Evolutionary conservation across 2,888 invertebrate species (phyloP).

Genomic region (Teleogryllus oceanicus): DNA sequence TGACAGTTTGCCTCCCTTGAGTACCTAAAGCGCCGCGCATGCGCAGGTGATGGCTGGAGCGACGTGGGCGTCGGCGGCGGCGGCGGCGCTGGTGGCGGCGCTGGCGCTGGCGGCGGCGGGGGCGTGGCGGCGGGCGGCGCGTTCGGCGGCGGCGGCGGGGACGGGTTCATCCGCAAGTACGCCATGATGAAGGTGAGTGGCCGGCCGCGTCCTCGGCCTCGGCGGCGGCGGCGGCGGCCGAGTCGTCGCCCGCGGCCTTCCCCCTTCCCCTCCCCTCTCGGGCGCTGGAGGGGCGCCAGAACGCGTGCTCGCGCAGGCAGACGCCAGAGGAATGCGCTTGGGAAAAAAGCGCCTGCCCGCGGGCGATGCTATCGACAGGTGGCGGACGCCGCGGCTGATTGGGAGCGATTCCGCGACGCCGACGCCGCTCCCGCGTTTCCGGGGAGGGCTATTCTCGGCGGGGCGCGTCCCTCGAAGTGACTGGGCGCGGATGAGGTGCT

Average conservation of each 20-base stretch:
- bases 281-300: background rate
- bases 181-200: slow-evolving; percentile 65
- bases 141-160: slow-evolving; percentile 52
- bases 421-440: too few relatives aligned
- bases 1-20: background rate
- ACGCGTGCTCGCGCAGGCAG: too few relatives aligned
- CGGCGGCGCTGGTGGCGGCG: background rate
- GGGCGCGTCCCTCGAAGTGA: too few relatives aligned
- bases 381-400: background rate
- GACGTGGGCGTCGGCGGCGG: background rate
- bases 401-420: background rate
- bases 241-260: background rate
- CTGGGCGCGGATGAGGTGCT: too few relatives aligned
- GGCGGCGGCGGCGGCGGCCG: background rate
- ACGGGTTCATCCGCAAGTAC: slow-evolving; percentile 66
- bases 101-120: slow-evolving; percentile 25
- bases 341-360: background rate
- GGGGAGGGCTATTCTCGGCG: too few relatives aligned
- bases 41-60: background rate
- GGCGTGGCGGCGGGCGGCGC: slow-evolving; percentile 20
- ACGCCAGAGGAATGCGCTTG: background rate
- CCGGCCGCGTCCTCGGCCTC: slow-evolving; percentile 18
- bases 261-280: background rate
- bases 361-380: background rate
- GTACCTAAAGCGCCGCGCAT: background rate